Evolutionary conservation across 64 coral and sea anemone genomes (phyloP), one percentile per base, ranked within the genome.

Genomic region (Platygyra sinensis): DNA sequence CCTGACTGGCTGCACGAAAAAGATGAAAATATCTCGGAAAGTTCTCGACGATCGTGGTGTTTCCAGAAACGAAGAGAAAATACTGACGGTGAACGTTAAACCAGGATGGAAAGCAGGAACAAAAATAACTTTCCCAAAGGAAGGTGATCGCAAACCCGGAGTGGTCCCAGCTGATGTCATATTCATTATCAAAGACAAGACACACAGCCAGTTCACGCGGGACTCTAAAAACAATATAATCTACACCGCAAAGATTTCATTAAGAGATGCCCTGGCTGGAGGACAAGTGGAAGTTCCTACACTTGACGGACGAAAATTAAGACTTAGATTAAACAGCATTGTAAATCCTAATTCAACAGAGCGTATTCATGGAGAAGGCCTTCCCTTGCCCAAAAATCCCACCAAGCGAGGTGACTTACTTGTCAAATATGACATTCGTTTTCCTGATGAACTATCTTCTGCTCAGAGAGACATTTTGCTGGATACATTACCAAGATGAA

Each of bases 111-210:
- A 79, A 33, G 90, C 90, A 24, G 84, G 90, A 57, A 92, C 90
- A 38, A 92, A 92, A 29, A 92, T 92, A n/a, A 92, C 90, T n/a
- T 92, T 92, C 31, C 90, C 90, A 10, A 92, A 87, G 77, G 90
- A 92, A 50, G 96, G 96, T 13, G 94, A 98, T 75, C 76, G 74
- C 74, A 98, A 93, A 67, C 93, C 90, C 4, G 96, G 96, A 6
- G 63, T 98, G 14, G 81, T 95, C 75, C 93, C 96, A 9, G 96
- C 93, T 13, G 96, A 98, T 65, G 87, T 98, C 42, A 79, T 98
- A 10, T 92, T 98, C 46, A 74, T 90, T 8, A 73, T 98, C 15
- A 94, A 89, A 79, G 93, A 98, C 72, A 92, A 92, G 63, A 20
- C 74, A 18, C 93, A 98, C 39, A 25, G 65, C 17, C 30, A 76